phyloP scores from a whole-genome alignment of 2,888 invertebrate species.

The Athrips mouffetella region DNA sequence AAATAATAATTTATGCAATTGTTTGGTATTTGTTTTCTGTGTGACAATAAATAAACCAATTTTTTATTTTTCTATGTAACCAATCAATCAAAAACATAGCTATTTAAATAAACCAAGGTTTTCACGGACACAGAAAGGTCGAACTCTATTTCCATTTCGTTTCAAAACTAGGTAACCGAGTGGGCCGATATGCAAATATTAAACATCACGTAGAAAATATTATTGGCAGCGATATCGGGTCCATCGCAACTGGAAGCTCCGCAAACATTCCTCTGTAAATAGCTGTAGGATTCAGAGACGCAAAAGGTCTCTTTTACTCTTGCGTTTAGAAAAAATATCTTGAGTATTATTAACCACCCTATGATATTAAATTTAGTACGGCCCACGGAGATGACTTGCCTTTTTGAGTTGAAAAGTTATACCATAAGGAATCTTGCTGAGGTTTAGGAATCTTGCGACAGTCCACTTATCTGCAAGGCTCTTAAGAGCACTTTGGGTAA shows the following conservation, averaged over 20 bases:
- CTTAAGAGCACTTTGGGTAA: constrained; percentile 7
- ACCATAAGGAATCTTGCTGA: background rate
- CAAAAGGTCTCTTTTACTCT: constrained; percentile 57
- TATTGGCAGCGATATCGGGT: constrained; percentile 13
- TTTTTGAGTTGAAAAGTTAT: constrained; percentile 1
- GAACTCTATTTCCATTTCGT: background rate
- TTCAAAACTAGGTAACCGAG: background rate
- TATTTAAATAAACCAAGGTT: no score
- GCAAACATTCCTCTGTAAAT: constrained; percentile 42
- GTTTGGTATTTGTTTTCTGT: no score
- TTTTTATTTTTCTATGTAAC: no score
- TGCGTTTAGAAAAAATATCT: constrained; percentile 49
- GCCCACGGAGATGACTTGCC: constrained; percentile 21
- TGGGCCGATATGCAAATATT: constrained; percentile 12
- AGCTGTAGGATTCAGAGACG: constrained; percentile 42
- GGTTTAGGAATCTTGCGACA: no score
- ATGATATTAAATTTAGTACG: constrained; percentile 26
- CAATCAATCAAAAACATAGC: no score
- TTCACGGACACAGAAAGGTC: constrained; percentile 3
- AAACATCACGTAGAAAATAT: constrained; percentile 5
- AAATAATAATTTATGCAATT: no score
- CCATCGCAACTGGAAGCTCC: constrained; percentile 18
- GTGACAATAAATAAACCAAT: no score
- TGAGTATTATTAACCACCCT: constrained; percentile 50
- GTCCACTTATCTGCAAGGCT: background rate